phyloP scores from a whole-genome alignment of 2,888 invertebrate genomes.

The Nezara viridula region DNA sequence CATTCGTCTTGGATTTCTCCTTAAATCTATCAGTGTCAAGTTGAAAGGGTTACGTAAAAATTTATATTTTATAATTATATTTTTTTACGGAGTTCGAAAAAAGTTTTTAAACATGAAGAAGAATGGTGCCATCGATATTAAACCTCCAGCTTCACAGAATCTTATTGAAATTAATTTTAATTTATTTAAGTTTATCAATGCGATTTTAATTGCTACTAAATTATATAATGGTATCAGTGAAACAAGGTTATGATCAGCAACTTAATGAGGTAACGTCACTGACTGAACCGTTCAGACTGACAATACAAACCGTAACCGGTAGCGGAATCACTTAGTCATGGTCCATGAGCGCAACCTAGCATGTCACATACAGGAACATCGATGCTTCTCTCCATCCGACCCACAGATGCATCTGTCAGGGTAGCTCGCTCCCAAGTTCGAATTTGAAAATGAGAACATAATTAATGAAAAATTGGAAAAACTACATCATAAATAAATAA shows the following conservation, averaged over 20 bases:
- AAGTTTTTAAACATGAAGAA: no score
- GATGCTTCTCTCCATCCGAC: neutral
- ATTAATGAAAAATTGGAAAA: neutral
- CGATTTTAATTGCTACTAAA: neutral
- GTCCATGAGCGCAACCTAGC: neutral
- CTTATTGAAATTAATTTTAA: no score
- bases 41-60: no score
- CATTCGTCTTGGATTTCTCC: no score
- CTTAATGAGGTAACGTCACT: neutral
- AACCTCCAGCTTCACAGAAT: no score
- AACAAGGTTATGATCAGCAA: neutral
- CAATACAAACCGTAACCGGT: neutral
- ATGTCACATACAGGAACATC: neutral
- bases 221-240: neutral
- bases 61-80: no score
- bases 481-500: neutral
- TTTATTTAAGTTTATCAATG: no score
- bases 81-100: no score
- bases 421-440: neutral
- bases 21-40: no score
- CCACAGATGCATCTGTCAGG: neutral
- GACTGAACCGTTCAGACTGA: neutral
- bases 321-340: neutral
- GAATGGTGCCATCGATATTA: no score
- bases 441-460: neutral